Percentiles rank a stretch among this genome's conserved stretches.
Conservation (phyloP, 1,140 invertebrate genomes). For the Apolygus lucorum region DNA sequence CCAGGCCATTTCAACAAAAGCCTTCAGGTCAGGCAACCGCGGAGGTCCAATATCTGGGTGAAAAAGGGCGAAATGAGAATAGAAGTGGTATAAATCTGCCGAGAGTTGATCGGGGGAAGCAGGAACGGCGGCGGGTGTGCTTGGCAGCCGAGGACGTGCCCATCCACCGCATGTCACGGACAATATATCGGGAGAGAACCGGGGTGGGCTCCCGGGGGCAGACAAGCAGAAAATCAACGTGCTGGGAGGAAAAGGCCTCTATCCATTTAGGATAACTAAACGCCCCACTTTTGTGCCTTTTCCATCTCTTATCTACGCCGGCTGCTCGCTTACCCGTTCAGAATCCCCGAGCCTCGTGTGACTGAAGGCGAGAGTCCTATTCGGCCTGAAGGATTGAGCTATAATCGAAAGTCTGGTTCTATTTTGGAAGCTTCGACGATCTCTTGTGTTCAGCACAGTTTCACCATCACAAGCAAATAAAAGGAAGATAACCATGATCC, state of each 20-base stretch:
- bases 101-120: constrained; percentile 5
- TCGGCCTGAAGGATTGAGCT: too few species aligned
- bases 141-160: constrained; percentile 7
- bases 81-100: neutral
- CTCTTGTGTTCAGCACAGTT: too few species aligned
- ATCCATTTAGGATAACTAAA: constrained; percentile 15
- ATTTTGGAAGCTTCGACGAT: too few species aligned
- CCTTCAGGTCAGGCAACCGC: too few species aligned
- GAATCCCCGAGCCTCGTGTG: neutral
- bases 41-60: too few species aligned
- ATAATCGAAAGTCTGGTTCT: too few species aligned
- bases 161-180: constrained; percentile 14
- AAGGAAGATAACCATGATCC: too few species aligned
- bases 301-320: constrained; percentile 6
- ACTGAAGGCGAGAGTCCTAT: too few species aligned
- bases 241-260: neutral
- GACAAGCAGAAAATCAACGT: constrained; percentile 15
- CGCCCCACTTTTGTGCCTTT: neutral
- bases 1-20: too few species aligned
- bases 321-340: neutral
- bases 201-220: neutral
- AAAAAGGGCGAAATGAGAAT: neutral
- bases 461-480: too few species aligned
- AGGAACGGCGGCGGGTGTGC: neutral
- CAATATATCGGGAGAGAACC: neutral